A percentile compares a stretch with the other conserved stretches of the same genome.
phyloP scores from a whole-genome alignment of 2,113 vertebrate species.

The Chloropsis hardwickii region DNA sequence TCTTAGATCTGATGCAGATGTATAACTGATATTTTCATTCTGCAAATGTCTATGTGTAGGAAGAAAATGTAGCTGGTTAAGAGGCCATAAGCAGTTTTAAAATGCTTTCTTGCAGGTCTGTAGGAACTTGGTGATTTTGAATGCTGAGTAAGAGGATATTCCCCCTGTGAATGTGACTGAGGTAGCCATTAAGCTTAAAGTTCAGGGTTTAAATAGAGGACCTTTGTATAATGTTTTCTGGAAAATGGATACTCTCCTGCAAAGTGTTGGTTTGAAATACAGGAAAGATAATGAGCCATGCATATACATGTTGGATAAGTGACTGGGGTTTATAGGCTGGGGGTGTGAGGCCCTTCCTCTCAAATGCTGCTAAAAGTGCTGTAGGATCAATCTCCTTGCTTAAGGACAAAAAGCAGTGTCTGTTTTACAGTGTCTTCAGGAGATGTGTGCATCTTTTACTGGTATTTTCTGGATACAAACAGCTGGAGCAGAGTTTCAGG shows the following conservation, averaged over 20 bases:
- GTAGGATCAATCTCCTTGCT: background rate
- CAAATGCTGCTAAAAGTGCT: background rate
- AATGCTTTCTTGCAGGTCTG: slow-evolving; percentile 39
- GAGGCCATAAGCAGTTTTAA: slow-evolving; percentile 41
- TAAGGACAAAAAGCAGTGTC: background rate
- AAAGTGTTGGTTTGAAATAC: background rate
- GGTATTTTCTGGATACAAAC: background rate
- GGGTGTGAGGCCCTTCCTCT: background rate
- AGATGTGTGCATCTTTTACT: background rate
- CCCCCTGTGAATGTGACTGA: background rate
- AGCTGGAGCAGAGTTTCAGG: background rate
- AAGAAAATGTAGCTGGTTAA: slow-evolving; percentile 50
- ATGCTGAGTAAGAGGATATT: slow-evolving; percentile 55
- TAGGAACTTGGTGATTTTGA: background rate
- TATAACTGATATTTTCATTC: slow-evolving; percentile 35
- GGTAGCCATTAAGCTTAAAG: slow-evolving; percentile 37
- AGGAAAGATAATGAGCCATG: background rate
- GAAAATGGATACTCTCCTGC: background rate
- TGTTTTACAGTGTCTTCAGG: background rate
- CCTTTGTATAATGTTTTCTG: slow-evolving; percentile 19
- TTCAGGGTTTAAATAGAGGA: slow-evolving; percentile 37
- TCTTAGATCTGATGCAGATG: slow-evolving; percentile 9
- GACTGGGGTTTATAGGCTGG: background rate
- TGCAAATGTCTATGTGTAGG: slow-evolving; percentile 12
- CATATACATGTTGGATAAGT: background rate